Percentiles rank a stretch among this genome's conserved stretches.
These are phyloP conservation scores for Lordiphosa andalusiaca DNA, from an alignment of 2,888 invertebrate species.

Conservation along the genomic window DNA sequence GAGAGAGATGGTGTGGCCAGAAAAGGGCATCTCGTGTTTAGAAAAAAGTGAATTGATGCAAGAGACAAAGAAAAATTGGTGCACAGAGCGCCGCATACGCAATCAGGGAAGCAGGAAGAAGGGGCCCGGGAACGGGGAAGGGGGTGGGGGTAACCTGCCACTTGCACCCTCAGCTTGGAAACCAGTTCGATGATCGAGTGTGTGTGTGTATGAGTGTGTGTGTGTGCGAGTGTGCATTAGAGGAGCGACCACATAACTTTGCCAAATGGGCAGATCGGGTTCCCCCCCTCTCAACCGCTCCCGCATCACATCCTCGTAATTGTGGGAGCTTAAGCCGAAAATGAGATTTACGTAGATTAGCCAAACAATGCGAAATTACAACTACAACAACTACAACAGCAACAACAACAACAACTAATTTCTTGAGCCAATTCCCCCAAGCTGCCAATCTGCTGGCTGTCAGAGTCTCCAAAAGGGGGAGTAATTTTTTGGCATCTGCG, in stretches of 20 bases:
- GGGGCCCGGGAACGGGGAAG: background rate
- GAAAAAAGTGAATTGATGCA: constrained; percentile 69
- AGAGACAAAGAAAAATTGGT: constrained; percentile 71
- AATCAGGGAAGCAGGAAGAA: constrained; percentile 19
- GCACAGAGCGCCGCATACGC: constrained; percentile 48
- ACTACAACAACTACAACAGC: constrained; percentile 29
- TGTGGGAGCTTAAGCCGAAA: constrained; percentile 66
- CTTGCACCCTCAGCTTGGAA: constrained; percentile 63
- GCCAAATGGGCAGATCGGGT: constrained; percentile 66
- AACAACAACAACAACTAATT: constrained; percentile 19
- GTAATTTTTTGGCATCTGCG: constrained; percentile 21
- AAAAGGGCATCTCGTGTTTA: constrained; percentile 46
- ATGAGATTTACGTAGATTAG: constrained; percentile 68
- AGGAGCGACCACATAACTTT: constrained; percentile 67
- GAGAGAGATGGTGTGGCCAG: constrained; percentile 8
- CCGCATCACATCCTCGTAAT: constrained; percentile 40
- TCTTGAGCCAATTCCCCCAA: constrained; percentile 18
- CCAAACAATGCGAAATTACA: constrained; percentile 72
- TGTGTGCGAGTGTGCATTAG: constrained; percentile 48
- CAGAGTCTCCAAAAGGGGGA: background rate
- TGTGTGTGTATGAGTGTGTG: constrained; percentile 1
- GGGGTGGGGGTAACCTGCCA: constrained; percentile 48
- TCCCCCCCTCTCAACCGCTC: constrained; percentile 16
- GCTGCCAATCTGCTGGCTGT: constrained; percentile 30
- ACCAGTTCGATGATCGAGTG: constrained; percentile 56